Evolutionary conservation across 2,113 vertebrate species (phyloP), one percentile per base, ranked within the genome.

Genomic region (Ancistrus triradiatus): DNA sequence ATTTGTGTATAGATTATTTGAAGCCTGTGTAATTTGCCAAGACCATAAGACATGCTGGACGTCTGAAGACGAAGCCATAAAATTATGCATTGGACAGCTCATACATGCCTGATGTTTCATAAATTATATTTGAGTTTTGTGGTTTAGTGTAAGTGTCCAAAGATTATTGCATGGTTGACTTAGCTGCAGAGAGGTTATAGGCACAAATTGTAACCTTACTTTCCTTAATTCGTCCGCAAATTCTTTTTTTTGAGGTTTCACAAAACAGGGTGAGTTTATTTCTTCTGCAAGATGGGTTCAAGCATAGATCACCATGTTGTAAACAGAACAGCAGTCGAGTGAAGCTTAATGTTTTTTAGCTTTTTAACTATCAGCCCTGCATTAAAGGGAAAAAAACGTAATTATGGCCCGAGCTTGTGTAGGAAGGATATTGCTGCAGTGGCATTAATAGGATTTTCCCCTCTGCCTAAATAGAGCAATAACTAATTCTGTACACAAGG

Each of bases 141-240:
- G 83, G 83, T 85, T 84, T 86, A 82, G 73, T 82, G 84, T 81
- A 69, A 82, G 78, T 86, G 63, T 86, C 84, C 78, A 84, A 83
- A 81, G 78, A 86, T 86, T 91, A 77, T 74, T 93, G 93, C 95
- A 95, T 95, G 93, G 87, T 90, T 86, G 80, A 83, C 79, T 77
- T 88, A 82, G 81, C 77, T 85, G 84, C 84, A 84, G 72, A 80
- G 83, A 86, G 85, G 81, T 85, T 85, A 83, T 85, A 86, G 81
- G n/a, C n/a, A 84, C 72, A 80, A 69, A 85, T 85, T 85, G 84
- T 89, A 86, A 83, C 91, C 91, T 93, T 93, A 89, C 86, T 84
- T 91, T 88, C 80, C 85, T 75, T 82, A 78, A 88, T 87, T 89
- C 83, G n/a, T 89, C 80, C 89, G 77, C 78, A 47, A 51, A 86